Evolutionary conservation across 2,797 vertebrate genomes (phyloP), one percentile per base, ranked within the genome.

Genomic region (Oreonectes daqikongensis): DNA sequence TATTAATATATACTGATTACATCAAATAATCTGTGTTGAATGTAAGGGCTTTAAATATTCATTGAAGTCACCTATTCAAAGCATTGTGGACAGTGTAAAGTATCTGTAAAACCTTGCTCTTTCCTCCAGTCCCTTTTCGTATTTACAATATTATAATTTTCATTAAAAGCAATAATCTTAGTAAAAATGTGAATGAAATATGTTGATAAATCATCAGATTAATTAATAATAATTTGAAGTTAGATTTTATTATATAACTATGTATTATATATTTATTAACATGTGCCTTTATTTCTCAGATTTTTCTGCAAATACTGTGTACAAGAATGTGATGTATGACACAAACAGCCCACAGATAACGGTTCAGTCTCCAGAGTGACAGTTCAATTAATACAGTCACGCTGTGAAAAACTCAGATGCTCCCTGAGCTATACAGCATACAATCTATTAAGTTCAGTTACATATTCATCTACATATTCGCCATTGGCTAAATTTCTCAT

Each of bases 41-140:
- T 86, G 79, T 77, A 81, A 84, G 84, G 84, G 84, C 79, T 79
- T 48, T 82, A 77, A 75, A 74, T 84, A 89, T 82, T 84, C 86
- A 68, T 42, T 55, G 9, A 40, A 30, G 24, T 65, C 48, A 30
- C 48, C 20, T 65, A 42, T 74, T 65, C 17, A 46, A 75, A 59
- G 26, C 18, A 2, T 17, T 24, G 7, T 50, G 7, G 44, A 32
- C 38, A 24, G 2, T 42, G 30, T 65, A 8, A 28, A 5, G 53
- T 42, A 35, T 64, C 32, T 42, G 11, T 18, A 50, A 50, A 7
- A 4, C 14, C 20, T 53, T 53, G 2, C 52, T 24, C 52, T 11
- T 22, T 22, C 3, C 48, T 52, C 9, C 44, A 46, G 14, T 6
- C 44, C 5, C 4, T 53, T 53, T 20, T 35, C 35, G 10, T 35